Conservation (phyloP, 35 echinoderm and acorn worm genomes). For the Strongylocentrotus purpuratus region DNA sequence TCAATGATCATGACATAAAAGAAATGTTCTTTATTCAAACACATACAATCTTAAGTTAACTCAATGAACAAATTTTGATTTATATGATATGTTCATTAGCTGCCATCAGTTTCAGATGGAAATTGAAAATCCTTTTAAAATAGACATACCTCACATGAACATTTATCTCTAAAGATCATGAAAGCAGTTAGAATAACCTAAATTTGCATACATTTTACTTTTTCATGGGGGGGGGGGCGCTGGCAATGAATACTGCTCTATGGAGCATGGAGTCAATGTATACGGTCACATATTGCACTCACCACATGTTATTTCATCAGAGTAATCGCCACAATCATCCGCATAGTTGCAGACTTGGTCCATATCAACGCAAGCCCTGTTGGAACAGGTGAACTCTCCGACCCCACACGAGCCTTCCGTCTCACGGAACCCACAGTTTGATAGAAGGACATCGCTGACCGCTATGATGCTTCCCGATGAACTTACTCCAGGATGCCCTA, state of each 20-base stretch:
- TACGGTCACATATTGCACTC: neutral
- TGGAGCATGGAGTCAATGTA: too few species aligned
- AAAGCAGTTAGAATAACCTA: too few species aligned
- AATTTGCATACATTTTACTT: too few species aligned
- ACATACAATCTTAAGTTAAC: too few species aligned
- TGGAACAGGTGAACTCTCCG: constrained; percentile 6
- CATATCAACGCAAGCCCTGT: neutral
- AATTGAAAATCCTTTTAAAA: too few species aligned
- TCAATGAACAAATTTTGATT: too few species aligned
- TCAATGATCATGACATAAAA: neutral
- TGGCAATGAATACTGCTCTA: too few species aligned
- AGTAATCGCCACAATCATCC: constrained; percentile 28
- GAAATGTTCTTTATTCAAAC: neutral
- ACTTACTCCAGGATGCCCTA: neutral
- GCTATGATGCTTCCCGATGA: neutral
- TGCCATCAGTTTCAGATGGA: too few species aligned
- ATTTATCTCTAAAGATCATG: too few species aligned
- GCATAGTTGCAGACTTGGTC: constrained; percentile 7
- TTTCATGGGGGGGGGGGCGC: too few species aligned
- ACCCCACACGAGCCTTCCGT: constrained; percentile 35
- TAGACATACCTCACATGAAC: too few species aligned
- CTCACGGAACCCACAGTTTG: neutral
- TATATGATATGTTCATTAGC: too few species aligned
- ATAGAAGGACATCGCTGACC: neutral
- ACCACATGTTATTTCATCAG: neutral